Evolutionary conservation across 2,888 invertebrate species (phyloP), one percentile per base, ranked within the genome.

Genomic region (Hypsopygia costalis): DNA sequence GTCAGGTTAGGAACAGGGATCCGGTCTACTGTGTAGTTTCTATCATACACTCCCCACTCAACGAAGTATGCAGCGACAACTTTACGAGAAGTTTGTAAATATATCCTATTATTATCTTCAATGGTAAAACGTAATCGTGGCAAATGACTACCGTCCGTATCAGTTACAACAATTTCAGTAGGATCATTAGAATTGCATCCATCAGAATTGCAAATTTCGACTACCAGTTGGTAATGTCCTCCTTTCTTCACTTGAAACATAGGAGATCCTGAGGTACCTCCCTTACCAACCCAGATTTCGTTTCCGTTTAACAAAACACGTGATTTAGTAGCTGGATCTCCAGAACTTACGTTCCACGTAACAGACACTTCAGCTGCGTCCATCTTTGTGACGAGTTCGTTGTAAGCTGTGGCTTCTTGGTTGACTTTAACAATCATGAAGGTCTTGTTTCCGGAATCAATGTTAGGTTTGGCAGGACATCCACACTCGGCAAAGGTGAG

Each of bases 1-100:
- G 87, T 86, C n/a, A 88, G 55, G 45, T 88, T 88, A 0, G 87
- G 87, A 11, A 88, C 64, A 1, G 88, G 88, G 1, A 88, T 47
- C 11, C 70, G 71, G 43, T 88, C 87, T 1, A 86, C 85, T 3
- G 88, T 87, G 62, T 81, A 88, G 49, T 83, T 83, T 25, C 88
- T 78, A 0, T 86, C 87, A 46, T 88, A 88, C 2, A 88, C 88
- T 12, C 87, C 88, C 88, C 88, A 88, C 63, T 88, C 88, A 0
- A 87, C 87, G 41, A 87, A 88, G 56, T 88, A 88, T 1, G 74
- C 88, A 12, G 83, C 88, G 2, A 87, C 65, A 1, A 88, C 87
- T 55, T 88, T 88, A 6, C 87, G 86, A 28, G 88, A 86, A 6
- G 82, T 85, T 52, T 88, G 88, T 52, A 85, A 88, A 57, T 81